These are phyloP conservation scores for Thyatira batis DNA, from an alignment of 2,888 invertebrate genomes.

Conservation along the genomic window DNA sequence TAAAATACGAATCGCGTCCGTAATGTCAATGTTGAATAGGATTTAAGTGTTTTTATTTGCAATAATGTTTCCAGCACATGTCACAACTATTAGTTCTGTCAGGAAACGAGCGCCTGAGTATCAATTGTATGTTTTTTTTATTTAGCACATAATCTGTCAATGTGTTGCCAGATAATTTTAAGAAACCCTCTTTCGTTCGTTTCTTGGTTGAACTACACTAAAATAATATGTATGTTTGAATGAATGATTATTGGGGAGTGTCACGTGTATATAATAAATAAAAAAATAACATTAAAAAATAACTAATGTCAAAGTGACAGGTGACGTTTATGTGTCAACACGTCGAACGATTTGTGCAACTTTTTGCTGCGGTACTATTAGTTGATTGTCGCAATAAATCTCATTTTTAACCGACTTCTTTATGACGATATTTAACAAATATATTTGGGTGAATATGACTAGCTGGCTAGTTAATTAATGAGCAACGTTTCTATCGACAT, in stretches of 20 bases:
- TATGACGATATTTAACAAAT: no score
- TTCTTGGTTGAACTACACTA: neutral
- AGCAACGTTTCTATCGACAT: neutral
- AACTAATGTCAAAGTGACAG: neutral
- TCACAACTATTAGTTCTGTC: neutral
- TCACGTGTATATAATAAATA: neutral
- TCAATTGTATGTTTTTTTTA: no score
- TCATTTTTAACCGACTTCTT: no score
- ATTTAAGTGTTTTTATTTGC: neutral
- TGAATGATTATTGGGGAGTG: neutral
- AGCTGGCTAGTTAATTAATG: neutral
- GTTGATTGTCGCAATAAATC: no score
- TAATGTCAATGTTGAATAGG: neutral
- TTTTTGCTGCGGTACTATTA: no score
- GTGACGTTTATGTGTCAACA: neutral
- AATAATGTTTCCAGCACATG: neutral
- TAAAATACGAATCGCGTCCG: neutral
- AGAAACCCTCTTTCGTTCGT: neutral
- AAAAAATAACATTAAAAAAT: neutral
- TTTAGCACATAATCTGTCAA: no score
- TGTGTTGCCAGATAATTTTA: neutral
- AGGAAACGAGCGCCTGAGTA: neutral
- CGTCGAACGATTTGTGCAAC: neutral
- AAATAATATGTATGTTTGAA: neutral
- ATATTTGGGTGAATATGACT: no score